These are phyloP conservation scores for Xyliphius kryptos DNA, from an alignment of 2,113 vertebrate species.

Conservation along the genomic window DNA sequence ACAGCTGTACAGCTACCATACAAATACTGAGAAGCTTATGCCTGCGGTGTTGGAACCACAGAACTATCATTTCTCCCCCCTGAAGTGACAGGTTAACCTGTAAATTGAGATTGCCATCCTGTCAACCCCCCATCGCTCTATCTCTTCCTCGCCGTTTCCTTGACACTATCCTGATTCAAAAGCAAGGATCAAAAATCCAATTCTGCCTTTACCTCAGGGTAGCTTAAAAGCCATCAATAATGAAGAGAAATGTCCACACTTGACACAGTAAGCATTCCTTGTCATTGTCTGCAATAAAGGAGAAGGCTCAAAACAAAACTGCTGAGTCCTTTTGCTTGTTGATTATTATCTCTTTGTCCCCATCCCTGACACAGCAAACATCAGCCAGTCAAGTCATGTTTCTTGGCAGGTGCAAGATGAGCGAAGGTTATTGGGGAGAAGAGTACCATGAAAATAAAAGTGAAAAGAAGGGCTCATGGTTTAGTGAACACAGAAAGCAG, in stretches of 20 bases:
- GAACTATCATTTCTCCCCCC: background rate
- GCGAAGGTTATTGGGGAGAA: background rate
- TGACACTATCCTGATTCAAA: constrained; percentile 13
- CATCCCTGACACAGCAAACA: constrained; percentile 35
- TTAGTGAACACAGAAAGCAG: background rate
- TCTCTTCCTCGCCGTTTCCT: background rate
- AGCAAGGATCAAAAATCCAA: constrained; percentile 24
- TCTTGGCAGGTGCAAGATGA: constrained; percentile 12
- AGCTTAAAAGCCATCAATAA: constrained; percentile 17
- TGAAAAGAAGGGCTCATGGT: background rate
- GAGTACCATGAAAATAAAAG: background rate
- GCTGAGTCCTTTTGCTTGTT: constrained; percentile 12
- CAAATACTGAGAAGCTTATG: constrained; percentile 13
- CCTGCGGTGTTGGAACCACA: constrained; percentile 6
- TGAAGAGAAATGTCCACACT: constrained; percentile 1
- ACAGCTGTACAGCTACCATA: constrained; percentile 18
- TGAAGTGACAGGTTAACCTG: constrained; percentile 28
- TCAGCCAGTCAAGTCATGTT: constrained; percentile 28
- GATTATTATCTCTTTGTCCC: constrained; percentile 24
- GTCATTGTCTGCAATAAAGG: constrained; percentile 15
- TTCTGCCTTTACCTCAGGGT: too few relatives aligned
- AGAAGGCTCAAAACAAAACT: constrained; percentile 4
- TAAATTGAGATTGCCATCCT: constrained; percentile 25
- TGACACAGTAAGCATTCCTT: constrained; percentile 15
- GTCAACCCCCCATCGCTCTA: background rate